Base-by-base conservation (phyloP, 2,797 vertebrate species). In the Acomys russatus region DNA sequence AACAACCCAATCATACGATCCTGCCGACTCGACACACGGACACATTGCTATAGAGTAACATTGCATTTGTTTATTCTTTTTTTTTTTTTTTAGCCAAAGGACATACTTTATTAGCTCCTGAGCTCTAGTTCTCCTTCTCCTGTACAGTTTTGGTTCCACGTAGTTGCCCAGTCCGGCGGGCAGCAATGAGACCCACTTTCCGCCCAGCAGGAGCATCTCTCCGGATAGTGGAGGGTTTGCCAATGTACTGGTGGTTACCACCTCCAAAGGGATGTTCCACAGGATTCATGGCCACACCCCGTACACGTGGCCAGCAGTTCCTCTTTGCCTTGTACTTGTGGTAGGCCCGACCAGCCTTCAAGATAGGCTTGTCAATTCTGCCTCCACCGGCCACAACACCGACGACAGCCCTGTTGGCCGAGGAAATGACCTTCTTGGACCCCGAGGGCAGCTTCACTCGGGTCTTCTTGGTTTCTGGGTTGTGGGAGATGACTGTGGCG, bases 281-380 rank as follows among this genome's bases (percentile, higher is more conserved):
- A 35, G 99, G 99, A 0, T 99, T 99, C 99, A 99, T 99, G 97
- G 99, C 99, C 98, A 99, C 99, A 99, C 99, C 99, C 99, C 99
- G 99, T 98, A 99, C 99, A 96, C 99, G 99, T 2, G 99, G 99
- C 99, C 99, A 99, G 99, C 99, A 99, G 98, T 99, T 99, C 97
- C 99, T 99, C 99, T 99, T 99, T 49, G 99, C 99, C 99, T 99
- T 99, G 97, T 99, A 99, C 94, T 99, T 99, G 98, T 99, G 99
- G 97, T 99, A 99, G 85, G 99, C 99, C n/a, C 99, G 99, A 90
- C 99, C 99, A 0, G 99, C 99, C 99, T 99, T 99, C 97, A 99
- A 98, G 98, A 99, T 99, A 96, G 99, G 99, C 97, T 99, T 99
- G 98, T 99, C 99, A 96, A 99, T 99, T 98, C 99, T 99, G 93